phyloP scores from a whole-genome alignment of 2,888 invertebrate species.

The Macaria notata region DNA sequence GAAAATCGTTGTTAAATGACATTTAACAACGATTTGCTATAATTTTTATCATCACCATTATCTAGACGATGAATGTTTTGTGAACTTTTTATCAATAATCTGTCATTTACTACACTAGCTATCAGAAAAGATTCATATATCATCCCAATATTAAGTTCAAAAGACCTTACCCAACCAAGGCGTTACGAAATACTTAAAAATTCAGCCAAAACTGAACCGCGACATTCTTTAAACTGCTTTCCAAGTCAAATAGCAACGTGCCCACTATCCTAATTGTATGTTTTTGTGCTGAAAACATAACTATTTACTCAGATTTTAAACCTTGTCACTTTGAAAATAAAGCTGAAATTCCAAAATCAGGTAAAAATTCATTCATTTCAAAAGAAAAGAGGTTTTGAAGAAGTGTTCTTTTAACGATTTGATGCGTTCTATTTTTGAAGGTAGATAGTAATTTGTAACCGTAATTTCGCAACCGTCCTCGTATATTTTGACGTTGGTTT shows the following conservation, averaged over 20 bases:
- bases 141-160: too few relatives aligned
- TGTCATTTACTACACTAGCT: too few relatives aligned
- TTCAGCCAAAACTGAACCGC: conserved; percentile 46
- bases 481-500: too few relatives aligned
- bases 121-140: too few relatives aligned
- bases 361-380: conserved; percentile 14
- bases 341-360: conserved; percentile 12
- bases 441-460: conserved; percentile 36
- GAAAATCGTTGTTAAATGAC: too few relatives aligned
- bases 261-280: conserved; percentile 24
- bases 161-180: conserved; percentile 25
- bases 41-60: too few relatives aligned
- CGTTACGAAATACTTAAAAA: conserved; percentile 57
- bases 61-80: too few relatives aligned
- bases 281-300: conserved; percentile 21
- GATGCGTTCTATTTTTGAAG: conserved; percentile 69
- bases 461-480: conserved; percentile 57
- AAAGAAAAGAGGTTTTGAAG: conserved; percentile 45
- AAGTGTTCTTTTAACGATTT: conserved; percentile 60
- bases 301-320: conserved; percentile 1
- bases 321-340: conserved; percentile 8
- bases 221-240: conserved; percentile 59
- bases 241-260: conserved; percentile 71
- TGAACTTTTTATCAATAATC: too few relatives aligned
- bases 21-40: too few relatives aligned